Conservation (phyloP, 2,797 vertebrate species). For the Karalla daura region DNA sequence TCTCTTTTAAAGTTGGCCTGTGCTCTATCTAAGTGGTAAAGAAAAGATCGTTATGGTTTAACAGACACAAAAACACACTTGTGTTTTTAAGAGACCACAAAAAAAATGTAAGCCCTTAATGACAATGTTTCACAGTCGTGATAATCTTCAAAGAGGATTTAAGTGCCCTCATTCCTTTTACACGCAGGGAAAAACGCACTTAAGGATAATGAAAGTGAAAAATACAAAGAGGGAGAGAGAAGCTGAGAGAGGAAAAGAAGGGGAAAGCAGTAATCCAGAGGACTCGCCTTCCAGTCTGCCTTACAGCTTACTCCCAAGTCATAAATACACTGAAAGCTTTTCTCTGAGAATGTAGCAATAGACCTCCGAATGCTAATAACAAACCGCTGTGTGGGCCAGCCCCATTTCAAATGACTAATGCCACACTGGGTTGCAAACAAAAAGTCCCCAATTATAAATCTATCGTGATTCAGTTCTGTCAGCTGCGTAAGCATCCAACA, state of each 20-base stretch:
- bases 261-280: slow-evolving; percentile 36
- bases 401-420: slow-evolving; percentile 43
- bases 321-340: slow-evolving; percentile 67
- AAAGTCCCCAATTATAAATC: slow-evolving; percentile 20
- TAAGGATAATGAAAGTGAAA: slow-evolving; percentile 34
- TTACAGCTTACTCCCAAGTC: slow-evolving; percentile 77
- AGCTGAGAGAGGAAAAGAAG: neutral
- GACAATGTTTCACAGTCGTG: slow-evolving; percentile 64
- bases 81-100: slow-evolving; percentile 38
- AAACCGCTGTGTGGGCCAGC: slow-evolving; percentile 26
- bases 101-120: slow-evolving; percentile 62
- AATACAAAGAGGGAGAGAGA: slow-evolving; percentile 32
- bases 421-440: slow-evolving; percentile 2
- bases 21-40: slow-evolving; percentile 24
- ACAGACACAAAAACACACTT: slow-evolving; percentile 54
- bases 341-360: slow-evolving; percentile 75
- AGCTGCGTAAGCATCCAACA: slow-evolving; percentile 23
- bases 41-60: slow-evolving; percentile 29
- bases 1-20: slow-evolving; percentile 47
- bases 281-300: slow-evolving; percentile 58
- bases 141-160: slow-evolving; percentile 75
- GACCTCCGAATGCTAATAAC: slow-evolving; percentile 67
- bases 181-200: slow-evolving; percentile 21
- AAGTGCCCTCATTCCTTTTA: slow-evolving; percentile 45
- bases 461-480: slow-evolving; percentile 15